Base-by-base conservation (phyloP, 2,113 vertebrate genomes). In the Toxotes chatareus region DNA sequence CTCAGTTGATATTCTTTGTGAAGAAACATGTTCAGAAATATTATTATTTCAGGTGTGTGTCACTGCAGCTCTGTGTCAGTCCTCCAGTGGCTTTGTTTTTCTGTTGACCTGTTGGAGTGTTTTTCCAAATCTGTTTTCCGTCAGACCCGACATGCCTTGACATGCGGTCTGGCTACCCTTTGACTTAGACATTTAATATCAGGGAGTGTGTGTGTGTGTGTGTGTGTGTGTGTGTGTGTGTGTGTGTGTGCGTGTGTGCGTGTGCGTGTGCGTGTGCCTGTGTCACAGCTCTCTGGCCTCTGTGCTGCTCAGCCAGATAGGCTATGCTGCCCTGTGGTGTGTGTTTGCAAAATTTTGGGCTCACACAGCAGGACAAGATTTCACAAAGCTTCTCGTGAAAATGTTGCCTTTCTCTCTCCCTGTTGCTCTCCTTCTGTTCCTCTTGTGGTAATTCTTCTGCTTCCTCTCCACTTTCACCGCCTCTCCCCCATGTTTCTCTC, bases 161-260 rank as follows among this genome's bases (percentile, higher is more conserved):
- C 89, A 82, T 49, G 93, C 60, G 73, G 85, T 87, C 84, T 85
- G 83, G 78, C 84, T 65, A 31, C 71, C 56, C 72, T 73, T 79
- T 21, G 11, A 76, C 76, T 88, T 38, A 72, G 31, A 61, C 71
- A 23, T 78, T 69, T 70, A 61, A 9, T 86, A 51, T 76, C n/a
- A 42, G 36, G 44, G 67, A 80, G 79, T 49, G 53, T 70, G 49
- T 68, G 23, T 53, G 56, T 63, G 49, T 56, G 67, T 82, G 42
- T 49, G 66, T 82, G 79, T 49, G 53, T 70, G 42, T 68, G 23
- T 51, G 55, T 62, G 44, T 78, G 49, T 69, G 66, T 78, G 63
- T 72, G 57, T 63, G 55, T 63, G 49, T 56, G 67, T 82, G 42
- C 44, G 66, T 82, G 79, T 49, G 53, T 70, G 49, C 64, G 23